A percentile compares a stretch with the other conserved stretches of the same genome.
Evolutionary conservation across 1,140 invertebrate genomes (phyloP).

Genomic region (Hylyphantes graminicola): DNA sequence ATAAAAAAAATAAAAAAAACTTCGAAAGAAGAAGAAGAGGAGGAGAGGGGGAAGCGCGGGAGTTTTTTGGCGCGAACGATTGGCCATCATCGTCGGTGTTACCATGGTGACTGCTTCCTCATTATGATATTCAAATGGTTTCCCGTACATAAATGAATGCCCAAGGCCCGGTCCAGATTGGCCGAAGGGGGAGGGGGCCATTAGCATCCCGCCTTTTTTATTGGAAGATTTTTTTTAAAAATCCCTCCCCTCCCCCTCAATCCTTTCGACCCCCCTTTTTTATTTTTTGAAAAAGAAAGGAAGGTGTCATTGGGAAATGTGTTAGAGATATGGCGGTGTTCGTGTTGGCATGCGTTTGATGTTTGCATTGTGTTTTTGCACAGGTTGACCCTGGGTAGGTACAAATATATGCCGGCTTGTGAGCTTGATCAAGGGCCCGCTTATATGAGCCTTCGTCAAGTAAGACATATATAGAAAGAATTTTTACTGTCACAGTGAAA

Average conservation of each 20-base stretch:
- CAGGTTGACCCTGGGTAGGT: too few relatives aligned
- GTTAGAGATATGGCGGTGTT: too few relatives aligned
- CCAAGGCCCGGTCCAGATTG: constrained; percentile 49
- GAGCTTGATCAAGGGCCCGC: too few relatives aligned
- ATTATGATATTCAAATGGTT: constrained; percentile 58
- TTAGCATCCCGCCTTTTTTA: constrained; percentile 55
- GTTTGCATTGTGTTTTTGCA: too few relatives aligned
- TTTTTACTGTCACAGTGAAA: too few relatives aligned
- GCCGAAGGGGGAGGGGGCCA: constrained; percentile 47
- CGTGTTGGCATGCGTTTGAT: too few relatives aligned
- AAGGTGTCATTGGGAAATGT: constrained; percentile 21
- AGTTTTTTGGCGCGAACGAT: constrained; percentile 51
- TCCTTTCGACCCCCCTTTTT: constrained; percentile 16
- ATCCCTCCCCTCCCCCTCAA: constrained; percentile 18
- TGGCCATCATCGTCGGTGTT: constrained; percentile 45
- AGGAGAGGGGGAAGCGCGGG: constrained; percentile 11
- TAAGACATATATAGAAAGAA: too few relatives aligned
- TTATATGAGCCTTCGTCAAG: too few relatives aligned
- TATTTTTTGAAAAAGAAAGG: constrained; percentile 28
- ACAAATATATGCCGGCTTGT: too few relatives aligned
- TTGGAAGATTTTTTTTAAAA: constrained; percentile 57
- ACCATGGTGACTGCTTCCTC: constrained; percentile 44
- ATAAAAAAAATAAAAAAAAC: constrained; percentile 15
- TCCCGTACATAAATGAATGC: constrained; percentile 55
- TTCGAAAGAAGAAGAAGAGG: not conserved